Conservation (phyloP, 2,113 vertebrate genomes). For the Mormyrus iriodes region DNA sequence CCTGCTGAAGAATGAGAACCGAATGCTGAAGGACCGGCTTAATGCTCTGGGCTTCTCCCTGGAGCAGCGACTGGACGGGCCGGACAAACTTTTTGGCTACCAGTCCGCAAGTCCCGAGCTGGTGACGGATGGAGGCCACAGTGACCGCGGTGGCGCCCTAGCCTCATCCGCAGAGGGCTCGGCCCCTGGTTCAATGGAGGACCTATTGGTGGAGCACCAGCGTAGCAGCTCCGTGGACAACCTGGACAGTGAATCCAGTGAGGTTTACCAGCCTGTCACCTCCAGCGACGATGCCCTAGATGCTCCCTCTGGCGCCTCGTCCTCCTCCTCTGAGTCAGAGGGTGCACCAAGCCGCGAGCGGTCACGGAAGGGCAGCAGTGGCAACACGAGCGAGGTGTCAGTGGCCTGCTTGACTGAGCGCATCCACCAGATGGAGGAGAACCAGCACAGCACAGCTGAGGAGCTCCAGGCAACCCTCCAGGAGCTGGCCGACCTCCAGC, state of each 20-base stretch:
- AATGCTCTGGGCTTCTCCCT: conserved; percentile 89
- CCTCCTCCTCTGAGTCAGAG: conserved; percentile 83
- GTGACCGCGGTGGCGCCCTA: conserved; percentile 74
- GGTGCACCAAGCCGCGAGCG: conserved; percentile 74
- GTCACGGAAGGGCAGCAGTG: conserved; percentile 79
- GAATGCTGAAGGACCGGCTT: conserved; percentile 87
- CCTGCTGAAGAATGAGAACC: conserved; percentile 86
- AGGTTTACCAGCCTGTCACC: conserved; percentile 87
- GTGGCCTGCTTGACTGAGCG: conserved; percentile 88
- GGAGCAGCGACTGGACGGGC: conserved; percentile 78
- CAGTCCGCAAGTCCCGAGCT: conserved; percentile 77
- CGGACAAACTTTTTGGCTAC: conserved; percentile 80
- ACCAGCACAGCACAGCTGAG: conserved; percentile 88
- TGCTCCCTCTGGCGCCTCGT: conserved; percentile 77
- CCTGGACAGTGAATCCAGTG: conserved; percentile 88
- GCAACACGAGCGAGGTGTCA: conserved; percentile 79
- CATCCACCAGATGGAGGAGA: conserved; percentile 96
- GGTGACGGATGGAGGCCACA: conserved; percentile 63
- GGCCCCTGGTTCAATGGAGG: conserved; percentile 85
- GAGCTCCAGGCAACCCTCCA: conserved; percentile 91
- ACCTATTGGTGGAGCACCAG: conserved; percentile 78
- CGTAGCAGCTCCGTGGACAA: conserved; percentile 88
- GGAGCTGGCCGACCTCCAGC: conserved; percentile 86
- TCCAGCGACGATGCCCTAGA: conserved; percentile 90
- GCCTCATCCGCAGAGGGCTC: conserved; percentile 88